These are phyloP conservation scores for Discoglossus pictus DNA, from an alignment of 2,797 vertebrate species.

Conservation along the genomic window DNA sequence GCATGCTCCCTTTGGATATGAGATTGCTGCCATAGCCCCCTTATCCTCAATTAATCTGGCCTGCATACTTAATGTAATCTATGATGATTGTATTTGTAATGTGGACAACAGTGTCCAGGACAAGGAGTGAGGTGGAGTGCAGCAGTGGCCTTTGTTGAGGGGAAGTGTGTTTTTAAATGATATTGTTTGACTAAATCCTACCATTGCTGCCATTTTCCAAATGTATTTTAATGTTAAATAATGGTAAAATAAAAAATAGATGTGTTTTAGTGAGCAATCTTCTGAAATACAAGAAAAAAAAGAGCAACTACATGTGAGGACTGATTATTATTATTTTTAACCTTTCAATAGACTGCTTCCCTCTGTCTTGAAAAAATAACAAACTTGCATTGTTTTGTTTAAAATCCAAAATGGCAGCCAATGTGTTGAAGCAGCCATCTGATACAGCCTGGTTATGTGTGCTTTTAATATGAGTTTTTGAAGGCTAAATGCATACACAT, in stretches of 20 bases:
- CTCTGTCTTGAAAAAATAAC: constrained; percentile 17
- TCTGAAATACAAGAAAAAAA: neutral
- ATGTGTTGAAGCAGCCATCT: constrained; percentile 5
- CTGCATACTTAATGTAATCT: no score
- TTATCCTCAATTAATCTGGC: no score
- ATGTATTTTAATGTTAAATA: no score
- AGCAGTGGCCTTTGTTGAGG: no score
- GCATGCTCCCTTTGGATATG: no score
- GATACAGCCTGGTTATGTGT: neutral
- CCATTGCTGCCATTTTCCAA: no score
- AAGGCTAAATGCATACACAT: constrained; percentile 1
- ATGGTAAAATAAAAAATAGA: constrained; percentile 2
- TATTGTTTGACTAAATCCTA: no score
- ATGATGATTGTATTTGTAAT: no score
- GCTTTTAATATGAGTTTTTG: neutral
- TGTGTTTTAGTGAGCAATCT: constrained; percentile 7
- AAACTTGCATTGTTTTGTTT: constrained; percentile 2
- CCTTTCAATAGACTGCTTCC: constrained; percentile 7
- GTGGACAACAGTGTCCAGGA: no score
- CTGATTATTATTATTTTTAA: constrained; percentile 27
- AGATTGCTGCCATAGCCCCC: no score
- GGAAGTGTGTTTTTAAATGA: no score
- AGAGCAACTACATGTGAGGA: constrained; percentile 24
- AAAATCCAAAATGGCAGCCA: neutral
- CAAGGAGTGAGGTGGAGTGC: no score